Evolutionary conservation across 2,888 invertebrate species (phyloP).

Genomic region (Eupithecia tripunctaria): DNA sequence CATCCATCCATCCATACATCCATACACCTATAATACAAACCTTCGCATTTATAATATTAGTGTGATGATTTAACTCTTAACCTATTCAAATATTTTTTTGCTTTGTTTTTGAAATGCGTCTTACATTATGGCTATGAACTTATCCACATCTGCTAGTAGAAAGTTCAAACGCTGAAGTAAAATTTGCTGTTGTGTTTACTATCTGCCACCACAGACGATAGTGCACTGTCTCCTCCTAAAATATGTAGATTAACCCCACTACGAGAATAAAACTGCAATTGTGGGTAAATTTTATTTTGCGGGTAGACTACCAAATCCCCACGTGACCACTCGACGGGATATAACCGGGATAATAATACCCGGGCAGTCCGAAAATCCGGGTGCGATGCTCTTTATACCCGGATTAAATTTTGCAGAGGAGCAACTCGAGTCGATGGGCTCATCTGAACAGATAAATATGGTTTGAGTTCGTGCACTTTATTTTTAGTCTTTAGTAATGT

Average conservation of each 20-base stretch:
- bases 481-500: constrained; percentile 32
- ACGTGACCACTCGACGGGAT: constrained; percentile 61
- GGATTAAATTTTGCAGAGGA: constrained; percentile 76
- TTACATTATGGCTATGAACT: not conserved
- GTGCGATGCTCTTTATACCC: constrained; percentile 63
- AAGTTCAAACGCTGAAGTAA: not conserved
- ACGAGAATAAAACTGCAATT: constrained; percentile 56
- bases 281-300: constrained; percentile 49
- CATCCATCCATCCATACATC: no score
- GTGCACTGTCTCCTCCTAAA: constrained; percentile 45
- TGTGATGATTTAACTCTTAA: no score
- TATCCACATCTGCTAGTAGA: not conserved
- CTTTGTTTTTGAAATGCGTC: not conserved
- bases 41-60: no score
- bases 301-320: constrained; percentile 54
- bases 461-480: constrained; percentile 48
- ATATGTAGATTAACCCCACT: constrained; percentile 59
- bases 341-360: constrained; percentile 51
- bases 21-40: no score
- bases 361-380: constrained; percentile 48
- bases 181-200: not conserved
- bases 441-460: constrained; percentile 64
- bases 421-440: constrained; percentile 61
- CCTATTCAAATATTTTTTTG: not conserved
- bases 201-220: constrained; percentile 38